Base-by-base conservation (phyloP, 2,888 invertebrate genomes). In the Disparrhopalites patrizii region DNA sequence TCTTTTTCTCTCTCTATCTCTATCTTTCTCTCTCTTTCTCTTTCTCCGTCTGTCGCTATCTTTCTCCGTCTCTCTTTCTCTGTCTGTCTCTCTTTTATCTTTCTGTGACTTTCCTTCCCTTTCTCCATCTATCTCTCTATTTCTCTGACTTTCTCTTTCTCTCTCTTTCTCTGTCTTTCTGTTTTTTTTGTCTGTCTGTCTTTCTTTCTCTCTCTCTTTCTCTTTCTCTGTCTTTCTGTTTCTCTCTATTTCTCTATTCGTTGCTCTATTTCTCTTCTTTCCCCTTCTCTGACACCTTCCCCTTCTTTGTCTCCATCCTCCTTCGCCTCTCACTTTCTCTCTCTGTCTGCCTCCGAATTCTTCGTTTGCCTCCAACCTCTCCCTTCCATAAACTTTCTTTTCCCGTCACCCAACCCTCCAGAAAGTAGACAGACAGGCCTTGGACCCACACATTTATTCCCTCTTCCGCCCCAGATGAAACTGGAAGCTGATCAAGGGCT, bases 381-480 rank as follows among this genome's bases (percentile, higher is more conserved):
- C 36, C 36, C 7, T 36, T 36, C 15, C 15, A 7, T 10, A 36
- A 36, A 15, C 36, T 36, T 15, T 47, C 23, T 23, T 23, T 47
- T 47, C 47, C 47, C n/a, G n/a, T n/a, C n/a, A n/a, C n/a, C n/a
- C n/a, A n/a, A n/a, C n/a, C n/a, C n/a, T n/a, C n/a, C n/a, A n/a
- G n/a, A n/a, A n/a, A n/a, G n/a, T n/a, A n/a, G n/a, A n/a, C n/a
- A n/a, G n/a, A n/a, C n/a, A n/a, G n/a, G n/a, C n/a, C n/a, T n/a
- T n/a, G n/a, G n/a, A n/a, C n/a, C n/a, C n/a, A n/a, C n/a, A n/a
- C n/a, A n/a, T 36, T 10, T 27, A 1, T 57, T 56, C 36, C 23
- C 57, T 38, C 27, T 36, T 57, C 57, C 57, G 57, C 50, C 47
- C 61, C 51, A 61, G 52, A 36, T 61, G 61, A 61, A 51, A 61